Evolutionary conservation across 2,888 invertebrate species (phyloP), one percentile per base, ranked within the genome.

Genomic region (Myathropa florea): DNA sequence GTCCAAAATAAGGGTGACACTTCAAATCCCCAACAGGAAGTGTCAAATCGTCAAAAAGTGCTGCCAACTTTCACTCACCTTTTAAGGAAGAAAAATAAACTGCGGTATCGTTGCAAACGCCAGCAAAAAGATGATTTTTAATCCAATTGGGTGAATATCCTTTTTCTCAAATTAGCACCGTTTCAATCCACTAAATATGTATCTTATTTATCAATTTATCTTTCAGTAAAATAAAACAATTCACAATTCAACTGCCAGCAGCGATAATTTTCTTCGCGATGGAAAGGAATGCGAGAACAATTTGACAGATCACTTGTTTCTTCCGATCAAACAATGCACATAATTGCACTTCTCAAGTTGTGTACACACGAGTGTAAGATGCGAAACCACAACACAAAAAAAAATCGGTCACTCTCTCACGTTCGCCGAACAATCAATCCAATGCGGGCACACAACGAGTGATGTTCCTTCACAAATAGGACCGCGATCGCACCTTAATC

Each of bases 401-500:
- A 46, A 76, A 36, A 23, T 46, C 26, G 55, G 73, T 70, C 33
- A 81, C 61, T 24, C 24, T 57, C 57, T 24, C 57, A 57, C 24
- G 23, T 18, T 23, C 14, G 24, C 61, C 71, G 26, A 63, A 36
- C 55, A 33, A 67, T 28, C 59, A 68, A 63, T 65, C 24, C 67
- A 30, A 46, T 68, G 36, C 71, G 63, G 30, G 33, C n/a, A 70
- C 59, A 80, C 65, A 65, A 75, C 63, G 65, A 59, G 70, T 79
- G 63, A 14, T 67, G 24, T 83, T 23, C 46, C 46, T 46, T 18
- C 18, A 46, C 24, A 73, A 59, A 57, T 30, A 75, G 73, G 30
- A 86, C 78, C 83, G 86, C 83, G 83, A 75, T 86, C 65, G 55
- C 83, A 83, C 86, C 83, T 86, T 83, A 71, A 65, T 86, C 78